Evolutionary conservation across 2,888 invertebrate genomes (phyloP), one percentile per base, ranked within the genome.

Genomic region (Allacma fusca): DNA sequence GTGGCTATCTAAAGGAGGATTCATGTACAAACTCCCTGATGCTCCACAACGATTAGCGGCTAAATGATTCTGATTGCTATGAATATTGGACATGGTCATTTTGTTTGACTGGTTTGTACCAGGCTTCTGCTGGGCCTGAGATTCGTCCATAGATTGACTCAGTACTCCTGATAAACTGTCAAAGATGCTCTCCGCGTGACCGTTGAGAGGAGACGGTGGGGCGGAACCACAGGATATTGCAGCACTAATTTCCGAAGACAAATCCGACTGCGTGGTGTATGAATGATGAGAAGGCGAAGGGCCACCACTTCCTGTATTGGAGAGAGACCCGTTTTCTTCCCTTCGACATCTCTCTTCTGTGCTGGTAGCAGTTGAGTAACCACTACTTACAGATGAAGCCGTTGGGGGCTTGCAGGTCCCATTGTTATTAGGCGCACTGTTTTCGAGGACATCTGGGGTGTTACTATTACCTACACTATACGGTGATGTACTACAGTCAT

Each of bases 181-280:
- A 71, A 77, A 77, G 1, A 77, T 62, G 29, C 62, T 77, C 34
- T 77, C 76, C 23, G 57, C 70, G n/a, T 77, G 76, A 26, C 81
- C 80, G 78, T 82, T 81, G 34, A 93, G 92, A 62, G 93, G 92
- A 72, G 90, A 89, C 59, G 91, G 89, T 82, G 91, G 91, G 16
- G 92, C 92, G 65, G 92, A 92, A 70, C 89, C 88, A 78, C 91
- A 91, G 79, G 92, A 91, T 85, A 93, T 93, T 74, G 92, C 93
- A 13, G 92, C 92, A 85, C 92, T 92, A 85, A 93, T 92, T 86
- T 93, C 93, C 77, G 91, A 91, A 78, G 92, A 92, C 82, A 93
- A 88, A 86, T 93, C 93, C 62, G 91, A 92, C 86, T 92, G 92
- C 26, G 91, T 90, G 83, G 90, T 80, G 89, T 88, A 77, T 88